These are phyloP conservation scores for Formicarius rufipectus DNA, from an alignment of 2,113 vertebrate genomes.

Conservation along the genomic window DNA sequence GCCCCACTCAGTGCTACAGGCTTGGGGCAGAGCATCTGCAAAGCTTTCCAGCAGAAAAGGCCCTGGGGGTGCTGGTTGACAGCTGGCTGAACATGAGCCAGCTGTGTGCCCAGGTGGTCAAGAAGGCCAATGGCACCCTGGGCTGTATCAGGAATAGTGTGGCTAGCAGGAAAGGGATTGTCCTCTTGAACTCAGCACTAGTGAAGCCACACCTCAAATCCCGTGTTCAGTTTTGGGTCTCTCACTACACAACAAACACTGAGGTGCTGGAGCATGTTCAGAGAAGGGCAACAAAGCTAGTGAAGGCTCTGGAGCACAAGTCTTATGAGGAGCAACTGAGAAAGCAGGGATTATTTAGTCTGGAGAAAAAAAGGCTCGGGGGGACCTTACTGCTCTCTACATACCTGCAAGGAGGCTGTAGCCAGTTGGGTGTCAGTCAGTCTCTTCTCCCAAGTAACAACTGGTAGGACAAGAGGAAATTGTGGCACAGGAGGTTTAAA, in stretches of 20 bases:
- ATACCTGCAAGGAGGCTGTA: neutral
- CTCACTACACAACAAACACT: neutral
- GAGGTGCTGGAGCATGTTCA: neutral
- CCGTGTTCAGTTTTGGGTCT: neutral
- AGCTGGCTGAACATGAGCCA: neutral
- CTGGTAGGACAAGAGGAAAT: neutral
- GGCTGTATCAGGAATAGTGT: neutral
- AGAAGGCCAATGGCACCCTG: neutral
- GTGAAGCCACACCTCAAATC: neutral
- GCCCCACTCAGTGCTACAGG: neutral
- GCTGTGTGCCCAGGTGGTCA: neutral
- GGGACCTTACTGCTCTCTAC: neutral
- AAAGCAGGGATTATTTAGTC: neutral
- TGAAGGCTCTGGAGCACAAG: neutral
- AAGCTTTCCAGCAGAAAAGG: neutral
- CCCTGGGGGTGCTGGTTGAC: neutral
- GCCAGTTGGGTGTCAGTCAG: neutral
- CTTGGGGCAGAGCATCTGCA: neutral
- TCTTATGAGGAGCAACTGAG: neutral
- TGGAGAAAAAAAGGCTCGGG: neutral
- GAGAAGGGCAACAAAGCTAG: neutral
- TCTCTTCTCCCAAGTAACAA: neutral
- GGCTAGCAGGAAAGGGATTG: neutral
- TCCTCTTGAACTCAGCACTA: too few species aligned
- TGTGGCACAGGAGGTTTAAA: neutral